These are phyloP conservation scores for Aleadryas rufinucha DNA, from an alignment of 2,113 vertebrate genomes.

Conservation along the genomic window DNA sequence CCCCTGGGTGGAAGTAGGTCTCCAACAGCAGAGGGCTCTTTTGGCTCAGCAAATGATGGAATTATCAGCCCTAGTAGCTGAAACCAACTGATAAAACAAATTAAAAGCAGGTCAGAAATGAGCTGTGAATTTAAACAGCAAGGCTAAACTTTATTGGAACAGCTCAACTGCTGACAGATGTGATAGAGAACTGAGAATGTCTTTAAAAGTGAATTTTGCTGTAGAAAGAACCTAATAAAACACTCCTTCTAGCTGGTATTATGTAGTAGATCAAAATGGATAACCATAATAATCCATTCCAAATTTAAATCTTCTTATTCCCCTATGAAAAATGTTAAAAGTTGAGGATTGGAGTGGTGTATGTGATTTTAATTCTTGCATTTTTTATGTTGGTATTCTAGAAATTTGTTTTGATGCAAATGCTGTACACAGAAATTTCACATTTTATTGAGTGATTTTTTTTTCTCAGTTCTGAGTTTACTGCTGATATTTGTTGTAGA, in stretches of 20 bases:
- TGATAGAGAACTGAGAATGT: neutral
- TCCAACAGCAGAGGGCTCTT: constrained; percentile 45
- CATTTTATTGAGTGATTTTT: neutral
- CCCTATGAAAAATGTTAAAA: neutral
- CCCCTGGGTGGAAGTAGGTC: neutral
- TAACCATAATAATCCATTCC: neutral
- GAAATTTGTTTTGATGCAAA: neutral
- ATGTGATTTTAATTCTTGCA: neutral
- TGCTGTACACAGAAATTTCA: neutral
- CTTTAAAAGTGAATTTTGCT: neutral
- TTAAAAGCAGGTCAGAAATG: neutral
- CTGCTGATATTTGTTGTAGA: neutral
- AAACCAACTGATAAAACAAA: neutral
- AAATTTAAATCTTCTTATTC: neutral
- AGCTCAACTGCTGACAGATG: neutral
- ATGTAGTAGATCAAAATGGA: neutral
- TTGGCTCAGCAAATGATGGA: neutral
- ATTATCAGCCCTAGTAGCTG: neutral
- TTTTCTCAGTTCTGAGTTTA: neutral
- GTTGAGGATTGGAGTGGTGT: neutral
- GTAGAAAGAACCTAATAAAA: neutral
- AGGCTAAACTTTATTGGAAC: neutral
- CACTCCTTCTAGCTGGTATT: neutral
- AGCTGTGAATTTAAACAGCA: neutral
- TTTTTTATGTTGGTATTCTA: neutral